phyloP scores from a whole-genome alignment of 2,113 vertebrate genomes.

The Myotis yumanensis region DNA sequence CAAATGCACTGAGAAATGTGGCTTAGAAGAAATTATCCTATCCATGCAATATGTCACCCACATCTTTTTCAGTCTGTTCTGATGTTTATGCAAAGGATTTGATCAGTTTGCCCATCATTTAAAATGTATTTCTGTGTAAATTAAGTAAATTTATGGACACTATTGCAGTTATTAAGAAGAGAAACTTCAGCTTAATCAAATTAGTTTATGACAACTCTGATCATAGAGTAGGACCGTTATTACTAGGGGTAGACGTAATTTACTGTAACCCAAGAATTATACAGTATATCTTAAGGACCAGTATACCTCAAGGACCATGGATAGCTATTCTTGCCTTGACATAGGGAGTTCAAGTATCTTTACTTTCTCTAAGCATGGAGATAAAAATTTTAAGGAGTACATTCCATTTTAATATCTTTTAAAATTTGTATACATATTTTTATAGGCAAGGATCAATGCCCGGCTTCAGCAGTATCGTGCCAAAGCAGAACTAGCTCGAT shows the following conservation, averaged over 20 bases:
- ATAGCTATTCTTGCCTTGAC: not conserved
- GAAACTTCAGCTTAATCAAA: not conserved
- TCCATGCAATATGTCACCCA: not conserved
- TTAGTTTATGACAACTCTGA: conserved; percentile 22
- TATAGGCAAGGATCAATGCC: conserved; percentile 94
- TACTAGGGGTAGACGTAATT: not conserved
- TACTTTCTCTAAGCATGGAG: conserved; percentile 28
- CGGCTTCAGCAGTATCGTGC: conserved; percentile 96
- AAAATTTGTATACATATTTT: conserved; percentile 53
- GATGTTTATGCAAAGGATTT: conserved; percentile 19
- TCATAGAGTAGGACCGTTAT: not conserved
- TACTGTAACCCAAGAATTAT: conserved; percentile 5
- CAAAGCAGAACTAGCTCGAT: conserved; percentile 95
- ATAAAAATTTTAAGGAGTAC: conserved; percentile 15
- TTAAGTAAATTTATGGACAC: conserved; percentile 33
- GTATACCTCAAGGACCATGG: not conserved
- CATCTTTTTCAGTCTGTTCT: not conserved
- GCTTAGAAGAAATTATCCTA: not conserved
- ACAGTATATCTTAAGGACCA: not conserved
- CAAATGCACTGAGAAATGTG: not conserved
- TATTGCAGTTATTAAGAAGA: conserved; percentile 2
- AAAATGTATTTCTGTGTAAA: not conserved
- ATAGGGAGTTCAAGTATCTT: not conserved
- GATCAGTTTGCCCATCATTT: conserved; percentile 34
- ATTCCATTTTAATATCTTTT: conserved; percentile 40